Conservation (phyloP, 1,140 invertebrate species). For the Arctopsyche grandis region DNA sequence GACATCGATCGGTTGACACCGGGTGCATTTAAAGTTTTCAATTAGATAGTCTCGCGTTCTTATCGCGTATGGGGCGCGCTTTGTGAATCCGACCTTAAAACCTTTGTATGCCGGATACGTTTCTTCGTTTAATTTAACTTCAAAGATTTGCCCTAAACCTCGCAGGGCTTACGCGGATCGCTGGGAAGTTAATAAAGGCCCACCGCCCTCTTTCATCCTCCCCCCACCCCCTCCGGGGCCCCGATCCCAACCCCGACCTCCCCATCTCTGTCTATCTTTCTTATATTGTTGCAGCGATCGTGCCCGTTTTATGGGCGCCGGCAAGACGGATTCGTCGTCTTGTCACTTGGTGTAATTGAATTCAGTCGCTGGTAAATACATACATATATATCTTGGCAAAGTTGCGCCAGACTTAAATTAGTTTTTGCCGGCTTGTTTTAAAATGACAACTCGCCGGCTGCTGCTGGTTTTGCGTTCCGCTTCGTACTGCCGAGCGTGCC, state of each 20-base stretch:
- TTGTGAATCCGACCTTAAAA: neutral
- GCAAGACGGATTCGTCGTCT: slow-evolving; percentile 37
- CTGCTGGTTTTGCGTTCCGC: neutral
- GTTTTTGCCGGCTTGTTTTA: slow-evolving; percentile 40
- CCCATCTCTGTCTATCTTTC: neutral
- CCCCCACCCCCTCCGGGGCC: neutral
- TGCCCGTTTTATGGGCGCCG: slow-evolving; percentile 29
- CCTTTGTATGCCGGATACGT: slow-evolving; percentile 4
- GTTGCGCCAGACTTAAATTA: slow-evolving; percentile 31
- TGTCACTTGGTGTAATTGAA: slow-evolving; percentile 41
- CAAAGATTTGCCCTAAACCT: slow-evolving; percentile 26
- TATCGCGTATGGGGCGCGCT: too few species aligned
- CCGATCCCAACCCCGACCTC: too few species aligned
- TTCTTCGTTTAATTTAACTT: slow-evolving; percentile 28
- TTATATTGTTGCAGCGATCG: slow-evolving; percentile 33
- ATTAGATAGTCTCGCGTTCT: too few species aligned
- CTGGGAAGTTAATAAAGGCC: slow-evolving; percentile 26
- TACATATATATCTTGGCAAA: slow-evolving; percentile 33
- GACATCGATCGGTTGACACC: too few species aligned
- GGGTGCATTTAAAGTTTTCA: too few species aligned
- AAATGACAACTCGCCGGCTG: slow-evolving; percentile 25
- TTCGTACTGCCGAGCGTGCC: neutral
- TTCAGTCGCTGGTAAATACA: slow-evolving; percentile 34
- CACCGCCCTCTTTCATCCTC: neutral
- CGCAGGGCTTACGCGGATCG: slow-evolving; percentile 21